These are phyloP conservation scores for Pteronotus mesoamericanus DNA, from an alignment of 2,797 vertebrate genomes.

Conservation along the genomic window DNA sequence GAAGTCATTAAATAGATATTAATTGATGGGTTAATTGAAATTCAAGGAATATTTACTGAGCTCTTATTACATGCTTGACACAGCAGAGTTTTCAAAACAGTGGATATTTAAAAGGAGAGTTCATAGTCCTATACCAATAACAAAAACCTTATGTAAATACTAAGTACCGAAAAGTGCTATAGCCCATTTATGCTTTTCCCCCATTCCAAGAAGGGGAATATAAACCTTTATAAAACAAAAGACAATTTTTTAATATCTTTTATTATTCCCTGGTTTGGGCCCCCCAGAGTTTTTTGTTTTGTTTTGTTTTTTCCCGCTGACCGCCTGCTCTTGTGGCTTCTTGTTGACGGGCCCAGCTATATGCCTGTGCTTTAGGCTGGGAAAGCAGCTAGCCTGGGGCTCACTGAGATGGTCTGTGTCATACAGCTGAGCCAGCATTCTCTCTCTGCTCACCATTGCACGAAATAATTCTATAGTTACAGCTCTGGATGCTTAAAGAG, in stretches of 20 bases:
- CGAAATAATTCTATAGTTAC: neutral
- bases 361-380: neutral
- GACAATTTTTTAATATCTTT: neutral
- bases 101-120: neutral
- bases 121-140: neutral
- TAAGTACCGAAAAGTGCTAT: neutral
- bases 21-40: neutral
- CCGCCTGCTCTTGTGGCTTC: neutral
- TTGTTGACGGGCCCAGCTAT: neutral
- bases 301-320: neutral
- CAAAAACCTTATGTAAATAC: neutral
- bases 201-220: neutral
- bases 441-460: neutral
- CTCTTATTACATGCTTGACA: neutral
- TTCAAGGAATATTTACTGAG: neutral
- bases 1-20: neutral
- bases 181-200: neutral
- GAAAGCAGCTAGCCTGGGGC: neutral
- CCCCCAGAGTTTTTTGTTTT: neutral
- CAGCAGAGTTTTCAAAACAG: neutral
- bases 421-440: neutral
- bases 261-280: neutral
- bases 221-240: neutral
- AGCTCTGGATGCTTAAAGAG: neutral
- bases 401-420: neutral